Conservation (phyloP, 2,888 invertebrate species). For the Nemoura dubitans region DNA sequence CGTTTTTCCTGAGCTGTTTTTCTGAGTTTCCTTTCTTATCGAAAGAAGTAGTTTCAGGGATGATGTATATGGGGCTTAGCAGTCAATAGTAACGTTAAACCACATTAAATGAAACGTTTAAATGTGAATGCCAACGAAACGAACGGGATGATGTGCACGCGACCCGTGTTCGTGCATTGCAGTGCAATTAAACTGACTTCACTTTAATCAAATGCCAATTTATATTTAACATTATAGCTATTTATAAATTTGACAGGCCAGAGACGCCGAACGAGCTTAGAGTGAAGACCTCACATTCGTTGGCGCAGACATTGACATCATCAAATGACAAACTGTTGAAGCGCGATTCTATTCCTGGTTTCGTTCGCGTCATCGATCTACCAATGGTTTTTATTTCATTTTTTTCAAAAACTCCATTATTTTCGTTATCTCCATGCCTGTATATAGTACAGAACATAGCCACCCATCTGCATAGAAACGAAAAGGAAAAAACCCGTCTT, state of each 20-base stretch:
- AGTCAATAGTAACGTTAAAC: neutral
- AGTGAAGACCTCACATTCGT: neutral
- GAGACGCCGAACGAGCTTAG: neutral
- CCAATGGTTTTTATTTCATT: neutral
- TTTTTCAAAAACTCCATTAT: neutral
- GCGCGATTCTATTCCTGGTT: neutral
- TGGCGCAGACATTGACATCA: neutral
- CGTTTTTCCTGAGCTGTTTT: neutral
- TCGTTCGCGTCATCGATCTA: neutral
- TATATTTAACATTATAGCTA: slow-evolving; percentile 7
- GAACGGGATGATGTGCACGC: neutral
- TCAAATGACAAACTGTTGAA: neutral
- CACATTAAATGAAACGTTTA: neutral
- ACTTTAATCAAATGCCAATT: slow-evolving; percentile 7
- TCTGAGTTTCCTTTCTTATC: neutral
- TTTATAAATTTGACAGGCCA: neutral
- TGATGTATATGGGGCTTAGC: neutral
- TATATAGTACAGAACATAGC: neutral
- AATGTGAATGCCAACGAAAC: neutral
- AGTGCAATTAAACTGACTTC: neutral
- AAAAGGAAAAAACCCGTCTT: neutral
- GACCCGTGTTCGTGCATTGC: neutral
- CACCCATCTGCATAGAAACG: neutral
- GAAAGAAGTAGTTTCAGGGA: neutral
- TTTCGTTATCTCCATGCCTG: neutral